Percentiles rank a stretch among this genome's conserved stretches.
Conservation (phyloP, 1,140 invertebrate species). For the Ephestia elutella region DNA sequence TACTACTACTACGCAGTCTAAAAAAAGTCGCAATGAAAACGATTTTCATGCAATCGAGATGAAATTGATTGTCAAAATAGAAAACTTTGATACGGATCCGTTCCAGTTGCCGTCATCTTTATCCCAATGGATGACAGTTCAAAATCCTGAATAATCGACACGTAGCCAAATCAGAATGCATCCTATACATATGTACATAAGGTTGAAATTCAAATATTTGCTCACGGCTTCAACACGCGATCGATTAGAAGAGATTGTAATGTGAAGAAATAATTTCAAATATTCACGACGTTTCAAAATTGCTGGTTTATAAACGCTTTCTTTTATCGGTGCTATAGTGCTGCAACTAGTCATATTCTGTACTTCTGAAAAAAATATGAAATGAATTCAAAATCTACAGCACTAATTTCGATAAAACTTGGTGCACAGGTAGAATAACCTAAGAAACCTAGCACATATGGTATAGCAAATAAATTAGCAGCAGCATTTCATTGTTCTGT, state of each 20-base stretch:
- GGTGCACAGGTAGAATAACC: no score
- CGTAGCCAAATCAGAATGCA: neutral
- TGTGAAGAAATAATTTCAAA: neutral
- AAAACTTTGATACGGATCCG: neutral
- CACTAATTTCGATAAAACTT: no score
- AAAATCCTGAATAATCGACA: no score
- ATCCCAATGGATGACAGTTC: no score
- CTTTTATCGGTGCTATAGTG: no score
- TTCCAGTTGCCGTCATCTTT: neutral
- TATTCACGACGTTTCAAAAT: neutral
- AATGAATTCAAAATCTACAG: no score
- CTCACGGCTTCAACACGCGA: neutral
- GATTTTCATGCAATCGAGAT: neutral
- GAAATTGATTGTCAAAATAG: conserved; percentile 1
- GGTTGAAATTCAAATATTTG: neutral
- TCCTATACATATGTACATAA: neutral
- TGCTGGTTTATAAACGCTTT: neutral
- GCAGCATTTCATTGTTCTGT: no score
- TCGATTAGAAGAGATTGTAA: neutral
- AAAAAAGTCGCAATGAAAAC: no score
- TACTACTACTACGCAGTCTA: no score
- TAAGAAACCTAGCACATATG: no score
- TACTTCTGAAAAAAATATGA: no score
- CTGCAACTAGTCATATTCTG: neutral
- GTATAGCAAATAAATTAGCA: no score